A percentile compares a stretch with the other conserved stretches of the same genome.
Evolutionary conservation across 2,888 invertebrate species (phyloP).

Genomic region (Penaeus monodon): DNA sequence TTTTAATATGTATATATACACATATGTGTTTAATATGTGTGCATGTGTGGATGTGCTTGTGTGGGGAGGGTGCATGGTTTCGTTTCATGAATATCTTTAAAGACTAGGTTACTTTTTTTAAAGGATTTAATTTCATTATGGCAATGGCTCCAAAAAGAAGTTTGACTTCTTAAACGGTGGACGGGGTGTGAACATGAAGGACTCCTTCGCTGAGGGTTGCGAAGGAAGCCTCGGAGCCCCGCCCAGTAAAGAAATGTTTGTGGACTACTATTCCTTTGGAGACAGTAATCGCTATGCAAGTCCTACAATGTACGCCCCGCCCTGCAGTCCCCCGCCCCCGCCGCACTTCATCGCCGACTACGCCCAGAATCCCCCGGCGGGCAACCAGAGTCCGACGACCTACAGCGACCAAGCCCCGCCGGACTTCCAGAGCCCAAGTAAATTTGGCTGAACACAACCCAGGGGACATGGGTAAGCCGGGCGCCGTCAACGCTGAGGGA

Average conservation of each 20-base stretch:
- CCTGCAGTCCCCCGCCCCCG: background rate
- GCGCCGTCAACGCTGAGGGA: background rate
- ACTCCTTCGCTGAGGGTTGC: background rate
- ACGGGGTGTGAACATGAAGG: slow-evolving; percentile 27
- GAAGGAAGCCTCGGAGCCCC: background rate
- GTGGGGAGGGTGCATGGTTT: too few relatives aligned
- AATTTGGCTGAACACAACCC: slow-evolving; percentile 1
- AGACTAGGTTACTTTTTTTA: too few relatives aligned
- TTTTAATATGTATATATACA: too few relatives aligned
- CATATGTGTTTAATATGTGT: too few relatives aligned
- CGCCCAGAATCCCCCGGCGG: background rate
- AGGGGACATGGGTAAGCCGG: background rate
- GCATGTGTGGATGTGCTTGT: too few relatives aligned
- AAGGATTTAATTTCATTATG: background rate
- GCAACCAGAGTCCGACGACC: slow-evolving; percentile 19
- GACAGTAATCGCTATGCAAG: too few relatives aligned
- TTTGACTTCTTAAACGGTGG: slow-evolving; percentile 55
- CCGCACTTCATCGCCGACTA: background rate
- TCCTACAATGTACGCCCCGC: too few relatives aligned
- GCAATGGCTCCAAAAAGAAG: slow-evolving; percentile 55
- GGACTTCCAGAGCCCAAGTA: background rate
- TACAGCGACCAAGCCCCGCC: slow-evolving; percentile 8
- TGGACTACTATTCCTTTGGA: too few relatives aligned
- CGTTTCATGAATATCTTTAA: too few relatives aligned
- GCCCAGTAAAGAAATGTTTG: too few relatives aligned